These are phyloP conservation scores for Xestia ashworthii DNA, from an alignment of 2,888 invertebrate genomes.

Conservation along the genomic window DNA sequence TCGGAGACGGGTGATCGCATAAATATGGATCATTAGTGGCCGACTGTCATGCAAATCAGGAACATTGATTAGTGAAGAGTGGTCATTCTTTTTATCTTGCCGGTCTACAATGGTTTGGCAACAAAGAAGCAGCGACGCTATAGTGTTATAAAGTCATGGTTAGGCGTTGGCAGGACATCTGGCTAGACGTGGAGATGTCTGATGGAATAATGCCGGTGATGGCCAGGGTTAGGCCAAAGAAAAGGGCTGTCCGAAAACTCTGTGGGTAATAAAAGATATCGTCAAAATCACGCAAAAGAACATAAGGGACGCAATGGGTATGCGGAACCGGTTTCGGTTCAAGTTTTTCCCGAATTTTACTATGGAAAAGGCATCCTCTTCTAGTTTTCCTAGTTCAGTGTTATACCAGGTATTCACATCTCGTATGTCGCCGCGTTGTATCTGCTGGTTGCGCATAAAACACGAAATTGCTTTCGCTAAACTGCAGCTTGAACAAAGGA, in stretches of 20 bases:
- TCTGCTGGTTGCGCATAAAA: slow-evolving; percentile 81
- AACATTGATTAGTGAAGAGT: slow-evolving; percentile 39
- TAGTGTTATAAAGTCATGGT: not conserved
- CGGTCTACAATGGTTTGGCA: not conserved
- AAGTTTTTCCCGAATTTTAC: too few species aligned
- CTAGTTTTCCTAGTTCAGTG: slow-evolving; percentile 49
- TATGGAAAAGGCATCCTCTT: slow-evolving; percentile 9
- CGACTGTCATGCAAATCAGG: slow-evolving; percentile 53
- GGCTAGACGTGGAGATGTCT: too few species aligned
- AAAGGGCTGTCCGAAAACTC: too few species aligned
- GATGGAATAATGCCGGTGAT: too few species aligned
- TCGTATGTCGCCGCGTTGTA: slow-evolving; percentile 67
- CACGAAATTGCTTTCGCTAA: slow-evolving; percentile 86
- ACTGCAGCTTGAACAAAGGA: slow-evolving; percentile 84
- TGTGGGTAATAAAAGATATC: too few species aligned
- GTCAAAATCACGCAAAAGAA: too few species aligned
- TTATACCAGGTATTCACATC: slow-evolving; percentile 58
- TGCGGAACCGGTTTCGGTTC: too few species aligned
- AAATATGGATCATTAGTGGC: slow-evolving; percentile 59
- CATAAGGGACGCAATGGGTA: too few species aligned
- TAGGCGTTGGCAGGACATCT: not conserved
- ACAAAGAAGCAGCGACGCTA: not conserved
- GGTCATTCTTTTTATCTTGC: slow-evolving; percentile 6
- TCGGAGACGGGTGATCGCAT: slow-evolving; percentile 57
- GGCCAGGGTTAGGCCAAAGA: too few species aligned